Conservation (phyloP, 2,888 invertebrate genomes). For the Amiota communis region DNA sequence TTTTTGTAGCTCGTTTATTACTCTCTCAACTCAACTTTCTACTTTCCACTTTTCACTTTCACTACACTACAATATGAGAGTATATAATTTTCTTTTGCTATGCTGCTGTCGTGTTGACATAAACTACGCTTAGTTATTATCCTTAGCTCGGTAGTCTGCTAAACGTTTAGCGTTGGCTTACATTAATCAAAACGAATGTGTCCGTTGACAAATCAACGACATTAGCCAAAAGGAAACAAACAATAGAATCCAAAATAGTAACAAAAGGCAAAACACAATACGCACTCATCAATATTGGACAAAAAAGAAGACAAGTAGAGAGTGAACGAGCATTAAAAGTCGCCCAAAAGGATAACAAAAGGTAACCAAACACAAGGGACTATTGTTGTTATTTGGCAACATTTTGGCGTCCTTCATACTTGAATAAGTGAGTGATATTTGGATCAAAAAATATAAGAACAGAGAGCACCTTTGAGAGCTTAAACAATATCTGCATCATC, state of each 20-base stretch:
- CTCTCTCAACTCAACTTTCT: too few species aligned
- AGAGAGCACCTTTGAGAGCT: conserved; percentile 11
- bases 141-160: neutral
- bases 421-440: neutral
- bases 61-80: neutral
- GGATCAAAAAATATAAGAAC: conserved; percentile 15
- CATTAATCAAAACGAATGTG: conserved; percentile 26
- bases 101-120: conserved; percentile 2
- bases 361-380: neutral
- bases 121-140: conserved; percentile 1
- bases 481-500: neutral
- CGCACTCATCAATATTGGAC: neutral
- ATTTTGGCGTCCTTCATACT: too few species aligned
- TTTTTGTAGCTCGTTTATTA: neutral
- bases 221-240: conserved; percentile 11
- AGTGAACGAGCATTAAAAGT: neutral
- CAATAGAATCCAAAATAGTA: neutral
- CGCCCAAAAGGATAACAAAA: conserved; percentile 1
- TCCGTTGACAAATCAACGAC: conserved; percentile 25
- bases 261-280: neutral
- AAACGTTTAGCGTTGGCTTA: conserved; percentile 4
- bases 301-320: neutral
- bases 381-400: too few species aligned
- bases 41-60: too few species aligned
- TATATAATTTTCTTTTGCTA: neutral